Conservation (phyloP, 2,113 vertebrate species). For the Bubo blakistoni region DNA sequence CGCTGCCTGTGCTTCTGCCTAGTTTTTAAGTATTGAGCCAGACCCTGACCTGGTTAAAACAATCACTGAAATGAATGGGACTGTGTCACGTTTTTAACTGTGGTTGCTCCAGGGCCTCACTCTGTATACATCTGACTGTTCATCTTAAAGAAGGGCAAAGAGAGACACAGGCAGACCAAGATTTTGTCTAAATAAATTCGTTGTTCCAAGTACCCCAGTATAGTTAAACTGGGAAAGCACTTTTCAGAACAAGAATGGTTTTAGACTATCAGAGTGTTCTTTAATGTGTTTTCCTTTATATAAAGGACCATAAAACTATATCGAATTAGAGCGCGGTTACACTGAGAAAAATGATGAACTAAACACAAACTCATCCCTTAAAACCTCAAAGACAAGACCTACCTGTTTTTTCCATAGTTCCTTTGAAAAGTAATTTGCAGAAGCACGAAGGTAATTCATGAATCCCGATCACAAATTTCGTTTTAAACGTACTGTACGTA, state of each 20-base stretch:
- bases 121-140: neutral
- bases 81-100: neutral
- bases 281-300: neutral
- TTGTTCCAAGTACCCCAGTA: neutral
- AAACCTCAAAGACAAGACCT: neutral
- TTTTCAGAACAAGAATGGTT: neutral
- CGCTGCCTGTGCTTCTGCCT: neutral
- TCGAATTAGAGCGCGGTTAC: neutral
- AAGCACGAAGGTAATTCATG: neutral
- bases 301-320: neutral
- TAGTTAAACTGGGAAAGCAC: neutral
- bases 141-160: neutral
- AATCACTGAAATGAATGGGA: neutral
- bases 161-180: neutral
- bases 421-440: neutral
- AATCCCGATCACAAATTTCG: neutral
- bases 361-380: neutral
- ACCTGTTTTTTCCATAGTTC: no score
- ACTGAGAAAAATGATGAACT: neutral
- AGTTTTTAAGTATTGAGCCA: neutral
- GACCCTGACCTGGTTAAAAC: neutral
- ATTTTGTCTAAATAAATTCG: neutral
- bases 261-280: neutral
- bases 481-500: fast-evolving
- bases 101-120: neutral